Base-by-base conservation (phyloP, 2,888 invertebrate species). In the Adelphocoris suturalis region DNA sequence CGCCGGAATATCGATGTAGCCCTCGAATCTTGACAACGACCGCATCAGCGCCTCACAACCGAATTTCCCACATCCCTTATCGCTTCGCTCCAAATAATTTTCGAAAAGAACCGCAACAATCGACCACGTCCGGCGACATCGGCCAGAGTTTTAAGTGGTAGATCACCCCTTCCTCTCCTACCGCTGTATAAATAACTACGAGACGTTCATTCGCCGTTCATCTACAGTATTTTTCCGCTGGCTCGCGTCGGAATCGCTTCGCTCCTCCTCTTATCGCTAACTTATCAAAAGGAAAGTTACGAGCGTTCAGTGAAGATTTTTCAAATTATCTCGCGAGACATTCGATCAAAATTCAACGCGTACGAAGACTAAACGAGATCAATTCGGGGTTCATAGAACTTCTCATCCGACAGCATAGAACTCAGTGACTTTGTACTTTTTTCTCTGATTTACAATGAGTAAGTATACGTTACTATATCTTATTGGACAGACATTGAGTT, bases 1-100 rank as follows among this genome's bases (percentile, higher is more conserved):
- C 82, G 82, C 14, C 13, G 82, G 19, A 82, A 19, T 82, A 82
- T 82, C 82, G 82, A 82, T 82, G 82, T 11, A 46, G 37, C 5
- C 13, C 37, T 37, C 7, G 37, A 37, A 4, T 9, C 23, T 68
- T 68, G 68, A 23, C 13, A 0, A 23, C 68, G 19, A 23, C 68
- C 27, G 11, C 57, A 16, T n/a, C 16, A 57, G 52, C 11, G 11
- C 68, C 23, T 23, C 27, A 23, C 23, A 12, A 68, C 68, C 2
- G 0, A 68, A 23, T 23, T 11, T 23, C 23, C 5, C 23, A 5
- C 4, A 68, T 0, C 23, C 23, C 23, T 27, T 23, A 68, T 23
- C 68, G 27, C 5, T n/a, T 68, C 7, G 37, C 68, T 68, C 68
- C 19, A 23, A 23, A 68, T 23, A 23, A 23, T 68, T 23, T 19